Conservation (phyloP, 23 tunicate species). For the Pegea sp. region DNA sequence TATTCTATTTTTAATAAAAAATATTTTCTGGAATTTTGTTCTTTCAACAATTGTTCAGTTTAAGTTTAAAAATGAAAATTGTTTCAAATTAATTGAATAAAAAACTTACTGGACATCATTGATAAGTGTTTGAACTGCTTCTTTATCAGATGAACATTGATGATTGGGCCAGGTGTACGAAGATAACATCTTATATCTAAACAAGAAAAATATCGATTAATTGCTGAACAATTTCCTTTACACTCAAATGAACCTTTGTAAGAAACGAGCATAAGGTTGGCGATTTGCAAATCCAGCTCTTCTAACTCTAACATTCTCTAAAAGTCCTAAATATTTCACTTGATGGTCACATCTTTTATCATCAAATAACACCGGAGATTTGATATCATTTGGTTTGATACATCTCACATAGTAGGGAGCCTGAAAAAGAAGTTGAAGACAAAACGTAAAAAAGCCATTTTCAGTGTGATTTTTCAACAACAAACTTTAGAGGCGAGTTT, state of each 20-base stretch:
- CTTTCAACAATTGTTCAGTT: too few species aligned
- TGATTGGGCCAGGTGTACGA: constrained; percentile 97
- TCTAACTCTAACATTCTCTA: constrained; percentile 89
- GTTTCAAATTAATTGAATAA: too few species aligned
- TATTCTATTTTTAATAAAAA: too few species aligned
- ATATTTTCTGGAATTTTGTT: too few species aligned
- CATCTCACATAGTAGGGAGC: constrained; percentile 90
- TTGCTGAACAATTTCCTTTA: too few species aligned
- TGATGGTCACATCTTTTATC: constrained; percentile 70
- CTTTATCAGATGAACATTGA: constrained; percentile 53
- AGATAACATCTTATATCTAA: constrained; percentile 85
- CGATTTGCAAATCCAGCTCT: constrained; percentile 95
- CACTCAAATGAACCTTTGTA: constrained; percentile 42
- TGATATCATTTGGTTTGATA: constrained; percentile 94
- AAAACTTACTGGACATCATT: background rate
- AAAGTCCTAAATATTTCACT: constrained; percentile 62
- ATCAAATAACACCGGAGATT: constrained; percentile 82
- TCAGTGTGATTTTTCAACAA: background rate
- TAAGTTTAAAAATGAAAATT: too few species aligned
- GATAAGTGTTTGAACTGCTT: constrained; percentile 41
- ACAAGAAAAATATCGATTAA: too few species aligned
- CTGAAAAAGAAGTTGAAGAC: constrained; percentile 8
- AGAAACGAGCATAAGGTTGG: constrained; percentile 73
- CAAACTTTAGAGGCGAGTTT: constrained; percentile 57
- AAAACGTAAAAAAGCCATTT: background rate